Evolutionary conservation across 92 coral and sea anemone genomes (phyloP), one percentile per base, ranked within the genome.

Genomic region (Porites evermanni): DNA sequence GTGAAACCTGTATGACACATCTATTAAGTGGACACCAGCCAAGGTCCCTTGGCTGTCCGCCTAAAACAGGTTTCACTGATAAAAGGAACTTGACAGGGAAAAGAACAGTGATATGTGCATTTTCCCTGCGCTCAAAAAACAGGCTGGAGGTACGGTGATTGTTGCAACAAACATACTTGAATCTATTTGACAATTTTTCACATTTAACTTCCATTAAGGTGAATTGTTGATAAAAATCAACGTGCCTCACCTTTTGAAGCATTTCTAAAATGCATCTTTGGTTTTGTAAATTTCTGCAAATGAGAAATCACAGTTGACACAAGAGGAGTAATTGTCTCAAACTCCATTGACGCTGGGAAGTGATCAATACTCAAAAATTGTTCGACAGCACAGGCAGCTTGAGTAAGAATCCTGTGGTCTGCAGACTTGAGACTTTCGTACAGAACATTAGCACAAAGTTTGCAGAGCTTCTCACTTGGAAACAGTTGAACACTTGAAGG

Each of bases 321-420:
- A 8, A 94, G 72, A 51, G 77, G 47, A 24, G 69, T 26, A 51
- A 95, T 74, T 77, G 84, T 77, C 0, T 63, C 83, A 64, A 89
- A 77, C 21, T 94, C 77, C 75, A 89, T 84, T 68, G 87, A 83
- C 59, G 91, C 81, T 8, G 91, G 95, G 58, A 86, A 70, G 79
- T 93, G 96, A 63, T 90, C 67, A 47, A 86, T 75, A 47, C 78
- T 84, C 64, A 97, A 82, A 26, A 95, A 88, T 53, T 74, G 82
- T 69, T 85, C 88, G 67, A 97, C 81, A 65, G 93, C 77, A 72
- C 74, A 29, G 11, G 89, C 86, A 7, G 97, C 97, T 88, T 92
- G 93, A 56, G 73, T 82, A 32, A 93, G 70, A 4, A 97, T 96
- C 50, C 79, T 93, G 84, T 97, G 93, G 23, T 97, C 98, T 91